A percentile compares a stretch with the other conserved stretches of the same genome.
Evolutionary conservation across 2,888 invertebrate species (phyloP).

Genomic region (Papilio protenor): DNA sequence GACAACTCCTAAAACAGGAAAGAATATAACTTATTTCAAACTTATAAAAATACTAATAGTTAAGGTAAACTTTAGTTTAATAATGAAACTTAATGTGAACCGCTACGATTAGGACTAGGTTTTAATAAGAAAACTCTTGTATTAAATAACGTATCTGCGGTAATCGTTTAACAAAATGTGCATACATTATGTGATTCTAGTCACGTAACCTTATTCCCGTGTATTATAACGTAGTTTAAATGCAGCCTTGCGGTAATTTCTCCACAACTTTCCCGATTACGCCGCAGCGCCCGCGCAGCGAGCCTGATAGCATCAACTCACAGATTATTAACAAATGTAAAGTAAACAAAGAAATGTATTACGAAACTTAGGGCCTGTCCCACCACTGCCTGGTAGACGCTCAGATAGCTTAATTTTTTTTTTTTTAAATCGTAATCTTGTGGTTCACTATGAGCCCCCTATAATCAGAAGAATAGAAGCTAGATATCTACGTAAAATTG

Average conservation of each 20-base stretch:
- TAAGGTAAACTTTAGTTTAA: neutral
- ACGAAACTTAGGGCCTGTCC: neutral
- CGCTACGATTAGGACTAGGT: too few relatives aligned
- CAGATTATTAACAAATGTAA: slow-evolving; percentile 20
- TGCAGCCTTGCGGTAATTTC: slow-evolving; percentile 40
- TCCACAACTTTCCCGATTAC: slow-evolving; percentile 30
- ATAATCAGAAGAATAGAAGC: neutral
- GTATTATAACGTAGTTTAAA: slow-evolving; percentile 39
- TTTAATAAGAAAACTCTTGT: neutral
- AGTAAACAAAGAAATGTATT: slow-evolving; percentile 6
- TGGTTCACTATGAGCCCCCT: neutral
- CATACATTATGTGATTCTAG: slow-evolving; percentile 28
- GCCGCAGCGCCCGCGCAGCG: neutral
- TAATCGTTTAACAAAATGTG: slow-evolving; percentile 6
- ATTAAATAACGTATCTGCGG: neutral
- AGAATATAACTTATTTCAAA: neutral
- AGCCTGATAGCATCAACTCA: neutral
- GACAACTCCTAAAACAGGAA: neutral
- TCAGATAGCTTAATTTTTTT: too few relatives aligned
- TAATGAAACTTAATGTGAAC: neutral
- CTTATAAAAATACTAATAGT: neutral
- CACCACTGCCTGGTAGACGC: too few relatives aligned
- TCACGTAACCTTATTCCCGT: slow-evolving; percentile 37
- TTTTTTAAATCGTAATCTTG: too few relatives aligned
- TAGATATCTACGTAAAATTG: neutral